Evolutionary conservation across 2,888 invertebrate species (phyloP).

Genomic region (Conomelus anceps): DNA sequence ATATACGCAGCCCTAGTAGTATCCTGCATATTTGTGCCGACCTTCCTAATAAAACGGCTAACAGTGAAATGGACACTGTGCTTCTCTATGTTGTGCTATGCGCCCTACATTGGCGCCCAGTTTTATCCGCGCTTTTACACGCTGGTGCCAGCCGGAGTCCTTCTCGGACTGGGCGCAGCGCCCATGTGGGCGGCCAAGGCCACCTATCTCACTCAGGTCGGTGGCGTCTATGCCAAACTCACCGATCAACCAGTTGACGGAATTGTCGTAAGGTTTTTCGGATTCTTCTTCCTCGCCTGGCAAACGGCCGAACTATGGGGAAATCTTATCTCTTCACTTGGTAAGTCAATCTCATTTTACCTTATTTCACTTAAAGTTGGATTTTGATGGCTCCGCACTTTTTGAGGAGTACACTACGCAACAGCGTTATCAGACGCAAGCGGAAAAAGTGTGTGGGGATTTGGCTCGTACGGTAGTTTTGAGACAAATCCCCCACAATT

Average conservation of each 20-base stretch:
- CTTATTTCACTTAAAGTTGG: no score
- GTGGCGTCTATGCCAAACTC: conserved; percentile 81
- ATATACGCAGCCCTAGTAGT: conserved; percentile 89
- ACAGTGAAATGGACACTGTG: conserved; percentile 96
- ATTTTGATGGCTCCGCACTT: no score
- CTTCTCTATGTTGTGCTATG: conserved; percentile 85
- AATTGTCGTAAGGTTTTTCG: conserved; percentile 94
- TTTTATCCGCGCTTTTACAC: conserved; percentile 89
- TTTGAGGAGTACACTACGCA: no score
- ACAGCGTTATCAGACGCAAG: no score
- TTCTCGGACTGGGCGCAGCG: conserved; percentile 92
- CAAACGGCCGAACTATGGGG: conserved; percentile 96
- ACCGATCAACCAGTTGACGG: conserved; percentile 83
- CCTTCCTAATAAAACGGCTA: conserved; percentile 83
- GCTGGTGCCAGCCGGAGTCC: conserved; percentile 83
- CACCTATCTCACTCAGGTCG: conserved; percentile 91
- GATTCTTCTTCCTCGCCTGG: conserved; percentile 97
- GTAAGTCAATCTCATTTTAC: conserved; percentile 49
- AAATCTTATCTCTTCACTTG: conserved; percentile 88
- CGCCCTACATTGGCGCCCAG: conserved; percentile 90
- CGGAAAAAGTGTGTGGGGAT: no score
- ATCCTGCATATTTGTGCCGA: conserved; percentile 93
- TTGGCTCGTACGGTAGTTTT: no score
- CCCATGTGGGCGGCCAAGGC: conserved; percentile 99
- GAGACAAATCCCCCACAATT: no score